Evolutionary conservation across 2,888 invertebrate species (phyloP).

Genomic region (Gortyna flavago): DNA sequence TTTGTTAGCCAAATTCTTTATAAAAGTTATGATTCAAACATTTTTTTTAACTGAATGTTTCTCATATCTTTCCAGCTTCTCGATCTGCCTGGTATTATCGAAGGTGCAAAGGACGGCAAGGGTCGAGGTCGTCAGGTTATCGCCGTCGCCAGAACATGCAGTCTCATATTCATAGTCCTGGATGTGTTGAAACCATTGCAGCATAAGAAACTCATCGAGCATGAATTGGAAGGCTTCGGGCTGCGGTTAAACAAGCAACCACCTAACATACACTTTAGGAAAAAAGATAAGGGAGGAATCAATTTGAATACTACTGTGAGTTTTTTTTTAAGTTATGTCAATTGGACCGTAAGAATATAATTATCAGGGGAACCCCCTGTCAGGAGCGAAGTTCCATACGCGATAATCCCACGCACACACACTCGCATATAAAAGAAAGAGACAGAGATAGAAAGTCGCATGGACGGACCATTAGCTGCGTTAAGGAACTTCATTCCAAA

Average conservation of each 20-base stretch:
- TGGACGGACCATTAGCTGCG: no score
- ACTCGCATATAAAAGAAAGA: no score
- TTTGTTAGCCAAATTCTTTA: not conserved
- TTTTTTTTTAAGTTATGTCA: conserved; percentile 32
- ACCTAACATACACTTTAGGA: conserved; percentile 98
- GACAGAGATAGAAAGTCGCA: no score
- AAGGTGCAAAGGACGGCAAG: conserved; percentile 99
- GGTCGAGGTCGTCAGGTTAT: conserved; percentile 99
- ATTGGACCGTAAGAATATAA: not conserved
- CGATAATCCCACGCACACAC: no score
- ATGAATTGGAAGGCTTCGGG: conserved; percentile 99
- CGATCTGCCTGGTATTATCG: conserved; percentile 99
- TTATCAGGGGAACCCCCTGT: not conserved
- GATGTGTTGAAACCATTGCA: conserved; percentile 99
- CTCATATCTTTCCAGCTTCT: conserved; percentile 91
- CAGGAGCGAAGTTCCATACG: no score
- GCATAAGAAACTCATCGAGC: conserved; percentile 98
- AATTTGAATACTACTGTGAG: conserved; percentile 97
- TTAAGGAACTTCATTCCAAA: no score
- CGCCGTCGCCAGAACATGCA: conserved; percentile 99
- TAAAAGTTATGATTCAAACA: no score
- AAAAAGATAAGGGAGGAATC: conserved; percentile 99
- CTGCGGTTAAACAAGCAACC: conserved; percentile 98
- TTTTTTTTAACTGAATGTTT: not conserved
- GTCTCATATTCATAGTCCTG: conserved; percentile 98